phyloP scores from a whole-genome alignment of 2,888 invertebrate genomes.

The Drosophila gaucha region DNA sequence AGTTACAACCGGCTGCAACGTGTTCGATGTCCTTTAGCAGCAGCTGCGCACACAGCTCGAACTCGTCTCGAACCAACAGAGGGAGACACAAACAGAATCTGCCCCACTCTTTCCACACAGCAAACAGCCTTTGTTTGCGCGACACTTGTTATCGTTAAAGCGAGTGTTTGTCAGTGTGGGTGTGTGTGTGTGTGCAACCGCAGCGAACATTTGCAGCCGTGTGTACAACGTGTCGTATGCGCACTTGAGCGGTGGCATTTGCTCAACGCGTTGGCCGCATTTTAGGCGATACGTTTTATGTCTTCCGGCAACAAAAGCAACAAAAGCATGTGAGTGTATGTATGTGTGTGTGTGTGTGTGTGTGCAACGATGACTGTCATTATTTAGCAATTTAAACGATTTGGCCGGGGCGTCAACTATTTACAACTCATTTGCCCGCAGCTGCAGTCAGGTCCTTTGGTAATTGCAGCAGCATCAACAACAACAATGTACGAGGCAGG shows the following conservation, averaged over 20 bases:
- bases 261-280: conserved; percentile 54
- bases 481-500: conserved; percentile 5
- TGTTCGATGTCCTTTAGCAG: conserved; percentile 52
- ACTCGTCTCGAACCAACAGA: background rate
- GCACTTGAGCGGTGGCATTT: conserved; percentile 67
- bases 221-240: conserved; percentile 74
- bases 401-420: conserved; percentile 64
- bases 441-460: conserved; percentile 39
- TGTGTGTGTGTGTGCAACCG: conserved; percentile 28
- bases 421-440: conserved; percentile 64
- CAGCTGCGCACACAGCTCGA: conserved; percentile 9
- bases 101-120: conserved; percentile 3
- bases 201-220: conserved; percentile 38
- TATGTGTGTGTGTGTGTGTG: conserved; percentile 4
- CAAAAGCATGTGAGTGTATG: background rate
- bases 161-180: conserved; percentile 4
- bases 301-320: conserved; percentile 53
- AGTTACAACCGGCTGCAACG: conserved; percentile 36
- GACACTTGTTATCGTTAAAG: conserved; percentile 69
- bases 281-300: conserved; percentile 60
- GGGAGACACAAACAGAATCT: background rate
- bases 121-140: conserved; percentile 56
- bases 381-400: conserved; percentile 76
- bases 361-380: conserved; percentile 57
- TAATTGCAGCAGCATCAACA: conserved; percentile 59